Base-by-base conservation (phyloP, 2,113 vertebrate species). In the Rattus norvegicus region DNA sequence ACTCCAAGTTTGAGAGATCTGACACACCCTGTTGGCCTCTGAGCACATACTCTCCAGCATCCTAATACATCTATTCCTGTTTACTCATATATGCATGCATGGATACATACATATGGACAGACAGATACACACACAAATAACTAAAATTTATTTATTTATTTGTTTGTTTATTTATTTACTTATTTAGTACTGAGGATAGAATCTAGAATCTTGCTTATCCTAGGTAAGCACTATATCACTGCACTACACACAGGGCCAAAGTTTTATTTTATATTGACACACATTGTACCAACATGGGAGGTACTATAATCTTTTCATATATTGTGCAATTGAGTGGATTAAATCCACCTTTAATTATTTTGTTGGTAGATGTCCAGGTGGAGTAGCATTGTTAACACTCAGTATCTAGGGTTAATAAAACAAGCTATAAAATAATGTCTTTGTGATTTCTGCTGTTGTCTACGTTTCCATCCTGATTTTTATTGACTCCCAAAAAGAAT, bases 381-480 rank as follows among this genome's bases (percentile, higher is more conserved):
- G 8, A 28, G 33, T 4, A 39, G 54, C 30, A 91, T 36, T 88
- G 33, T 6, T 84, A 33, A 90, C 92, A 81, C 14, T 93, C 47
- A 92, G 49, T 30, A 65, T 85, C 63, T 49, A 92, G 7, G n/a
- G 16, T 67, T 90, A 72, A 47, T 16, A 93, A 70, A 96, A 81
- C 8, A 84, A 87, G 95, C 54, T 30, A 73, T 67, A 92, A 85
- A 72, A 70, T 11, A 52, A 22, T 81, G 33, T 90, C 49, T 91
- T 69, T 79, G 47, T 90, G 54, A 72, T 96, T 10, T 39, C 20
- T 70, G 91, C 19, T 54, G 20, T 85, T 61, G 2, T 73, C 33
- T 92, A 52, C 54, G 10, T 69, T n/a, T 95, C 26, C 11, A 69
- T 24, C 76, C 81, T 95, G 65, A 69, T 94, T n/a, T 93, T 70